phyloP scores from a whole-genome alignment of 2,888 invertebrate genomes.

The Matsumyia berberina region DNA sequence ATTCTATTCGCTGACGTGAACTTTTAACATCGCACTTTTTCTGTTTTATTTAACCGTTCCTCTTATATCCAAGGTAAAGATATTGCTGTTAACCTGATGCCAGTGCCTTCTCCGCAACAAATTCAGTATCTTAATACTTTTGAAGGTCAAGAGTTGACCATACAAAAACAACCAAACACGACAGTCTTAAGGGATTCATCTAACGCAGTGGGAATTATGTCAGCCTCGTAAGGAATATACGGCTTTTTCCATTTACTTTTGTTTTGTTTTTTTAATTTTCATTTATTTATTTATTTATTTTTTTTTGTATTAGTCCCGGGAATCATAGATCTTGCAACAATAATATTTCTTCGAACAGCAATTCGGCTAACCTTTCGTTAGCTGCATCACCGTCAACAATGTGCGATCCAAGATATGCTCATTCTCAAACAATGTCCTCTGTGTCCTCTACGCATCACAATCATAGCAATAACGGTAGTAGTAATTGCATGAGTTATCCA shows the following conservation, averaged over 20 bases:
- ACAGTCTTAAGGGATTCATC: constrained; percentile 80
- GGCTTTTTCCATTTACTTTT: constrained; percentile 73
- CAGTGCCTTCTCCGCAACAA: constrained; percentile 98
- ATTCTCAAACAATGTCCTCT: constrained; percentile 61
- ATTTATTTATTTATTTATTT: constrained; percentile 53
- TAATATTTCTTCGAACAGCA: constrained; percentile 61
- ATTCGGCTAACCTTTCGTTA: constrained; percentile 55
- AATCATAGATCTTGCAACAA: constrained; percentile 69
- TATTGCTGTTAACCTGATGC: constrained; percentile 90
- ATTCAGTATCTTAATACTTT: constrained; percentile 97
- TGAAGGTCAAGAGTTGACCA: constrained; percentile 97
- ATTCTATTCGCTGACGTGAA: background rate
- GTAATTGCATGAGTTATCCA: constrained; percentile 61
- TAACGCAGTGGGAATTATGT: constrained; percentile 61
- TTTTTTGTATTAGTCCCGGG: constrained; percentile 52
- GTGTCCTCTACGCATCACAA: constrained; percentile 55
- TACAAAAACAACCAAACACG: constrained; percentile 97
- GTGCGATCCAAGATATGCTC: constrained; percentile 66
- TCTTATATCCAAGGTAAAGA: constrained; percentile 65
- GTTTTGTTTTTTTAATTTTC: constrained; percentile 16
- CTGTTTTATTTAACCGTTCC: constrained; percentile 7
- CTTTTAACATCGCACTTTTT: background rate
- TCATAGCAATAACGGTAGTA: constrained; percentile 59
- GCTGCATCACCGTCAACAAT: constrained; percentile 61
- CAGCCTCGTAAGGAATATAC: constrained; percentile 83